Percentiles rank a stretch among this genome's conserved stretches.
phyloP scores from a whole-genome alignment of 2,113 vertebrate genomes.

The Etheostoma cragini region DNA sequence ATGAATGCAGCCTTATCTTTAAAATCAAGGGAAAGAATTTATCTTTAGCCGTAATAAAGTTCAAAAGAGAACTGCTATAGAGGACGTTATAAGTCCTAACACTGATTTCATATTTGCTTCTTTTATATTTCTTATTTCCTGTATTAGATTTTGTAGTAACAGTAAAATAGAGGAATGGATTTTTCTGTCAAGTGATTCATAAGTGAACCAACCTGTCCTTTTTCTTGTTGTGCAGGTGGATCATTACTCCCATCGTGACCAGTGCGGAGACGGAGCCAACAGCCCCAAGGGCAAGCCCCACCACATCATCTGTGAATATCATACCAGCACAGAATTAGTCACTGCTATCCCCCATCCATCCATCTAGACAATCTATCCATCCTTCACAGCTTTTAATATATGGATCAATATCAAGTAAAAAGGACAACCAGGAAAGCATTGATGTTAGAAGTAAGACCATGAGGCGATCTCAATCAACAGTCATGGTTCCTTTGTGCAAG shows the following conservation, averaged over 20 bases:
- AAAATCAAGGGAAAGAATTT: neutral
- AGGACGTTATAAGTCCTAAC: neutral
- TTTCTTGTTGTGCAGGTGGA: slow-evolving; percentile 56
- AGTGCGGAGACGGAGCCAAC: slow-evolving; percentile 46
- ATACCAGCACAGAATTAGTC: slow-evolving; percentile 17
- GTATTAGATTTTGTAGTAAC: neutral
- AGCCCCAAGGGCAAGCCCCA: slow-evolving; percentile 50
- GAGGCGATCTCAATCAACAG: neutral
- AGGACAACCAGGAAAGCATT: neutral
- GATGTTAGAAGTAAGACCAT: neutral
- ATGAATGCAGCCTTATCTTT: neutral
- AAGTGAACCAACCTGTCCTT: slow-evolving; percentile 56
- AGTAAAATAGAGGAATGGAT: neutral
- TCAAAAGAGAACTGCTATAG: neutral
- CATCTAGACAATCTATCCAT: neutral
- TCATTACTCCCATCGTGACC: slow-evolving; percentile 53
- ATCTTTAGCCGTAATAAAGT: neutral
- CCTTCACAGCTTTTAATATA: neutral
- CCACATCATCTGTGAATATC: slow-evolving; percentile 44
- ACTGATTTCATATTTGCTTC: neutral
- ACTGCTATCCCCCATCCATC: neutral
- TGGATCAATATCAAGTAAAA: neutral
- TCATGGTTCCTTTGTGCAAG: neutral
- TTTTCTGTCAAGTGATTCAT: neutral
- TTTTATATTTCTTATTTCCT: slow-evolving; percentile 7